Conservation (phyloP, 2,797 vertebrate genomes). For the Cuculus canorus region DNA sequence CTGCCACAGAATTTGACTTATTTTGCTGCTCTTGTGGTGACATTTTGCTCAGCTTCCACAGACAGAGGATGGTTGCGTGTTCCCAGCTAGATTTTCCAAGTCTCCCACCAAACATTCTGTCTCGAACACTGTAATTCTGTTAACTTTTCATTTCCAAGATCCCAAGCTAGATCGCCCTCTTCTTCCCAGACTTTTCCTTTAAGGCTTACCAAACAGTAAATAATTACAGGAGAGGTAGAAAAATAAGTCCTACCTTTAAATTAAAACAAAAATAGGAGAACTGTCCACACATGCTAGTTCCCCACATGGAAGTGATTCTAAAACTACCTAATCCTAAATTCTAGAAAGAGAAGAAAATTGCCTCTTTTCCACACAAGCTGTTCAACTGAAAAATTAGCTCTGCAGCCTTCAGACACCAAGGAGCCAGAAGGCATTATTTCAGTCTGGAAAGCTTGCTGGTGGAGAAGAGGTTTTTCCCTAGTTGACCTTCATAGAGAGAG, state of each 20-base stretch:
- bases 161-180: not conserved
- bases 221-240: not conserved
- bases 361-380: not conserved
- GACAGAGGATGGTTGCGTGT: rapidly evolving
- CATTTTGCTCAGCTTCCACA: not conserved
- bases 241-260: not conserved
- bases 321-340: not conserved
- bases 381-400: not conserved
- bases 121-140: not conserved
- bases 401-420: not conserved
- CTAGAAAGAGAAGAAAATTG: not conserved
- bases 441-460: not conserved
- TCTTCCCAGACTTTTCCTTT: not conserved
- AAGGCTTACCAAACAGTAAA: not conserved
- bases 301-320: not conserved
- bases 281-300: not conserved
- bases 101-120: not conserved
- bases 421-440: not conserved
- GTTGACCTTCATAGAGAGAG: not conserved
- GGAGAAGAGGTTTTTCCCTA: not conserved
- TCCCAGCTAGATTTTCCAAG: not conserved
- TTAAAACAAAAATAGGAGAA: not conserved
- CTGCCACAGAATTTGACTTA: not conserved
- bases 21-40: not conserved
- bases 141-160: not conserved